Conservation (phyloP, 2,888 invertebrate genomes). For the Steinernema carpocapsae region DNA sequence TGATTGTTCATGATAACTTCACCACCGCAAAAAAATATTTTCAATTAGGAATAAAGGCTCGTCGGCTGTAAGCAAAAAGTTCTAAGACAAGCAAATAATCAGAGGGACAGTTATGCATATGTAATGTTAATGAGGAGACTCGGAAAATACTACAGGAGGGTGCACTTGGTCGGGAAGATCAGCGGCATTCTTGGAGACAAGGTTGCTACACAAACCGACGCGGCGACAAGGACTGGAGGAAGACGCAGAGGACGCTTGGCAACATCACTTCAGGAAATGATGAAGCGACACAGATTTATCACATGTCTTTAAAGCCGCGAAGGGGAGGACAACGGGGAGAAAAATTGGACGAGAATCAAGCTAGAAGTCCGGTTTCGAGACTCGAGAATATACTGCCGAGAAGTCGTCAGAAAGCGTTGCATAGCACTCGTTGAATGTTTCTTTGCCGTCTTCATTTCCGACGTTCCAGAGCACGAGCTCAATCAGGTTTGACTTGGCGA, state of each 20-base stretch:
- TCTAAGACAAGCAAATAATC: too few relatives aligned
- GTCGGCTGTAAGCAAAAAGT: background rate
- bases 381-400: background rate
- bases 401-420: background rate
- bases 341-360: background rate
- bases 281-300: constrained; percentile 23
- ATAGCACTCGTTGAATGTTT: background rate
- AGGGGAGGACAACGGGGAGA: background rate
- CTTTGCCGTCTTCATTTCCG: constrained; percentile 23
- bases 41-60: constrained; percentile 18
- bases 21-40: background rate
- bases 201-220: background rate
- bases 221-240: too few relatives aligned
- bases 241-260: background rate
- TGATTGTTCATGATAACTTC: background rate
- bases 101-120: too few relatives aligned
- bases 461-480: background rate
- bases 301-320: background rate
- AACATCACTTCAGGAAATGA: constrained; percentile 17
- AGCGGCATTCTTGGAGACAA: background rate
- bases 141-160: background rate
- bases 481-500: constrained; percentile 16
- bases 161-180: background rate
- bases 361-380: background rate
- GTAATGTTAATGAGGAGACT: too few relatives aligned